phyloP scores from a whole-genome alignment of 2,797 vertebrate species.

The Rhincodon typus region DNA sequence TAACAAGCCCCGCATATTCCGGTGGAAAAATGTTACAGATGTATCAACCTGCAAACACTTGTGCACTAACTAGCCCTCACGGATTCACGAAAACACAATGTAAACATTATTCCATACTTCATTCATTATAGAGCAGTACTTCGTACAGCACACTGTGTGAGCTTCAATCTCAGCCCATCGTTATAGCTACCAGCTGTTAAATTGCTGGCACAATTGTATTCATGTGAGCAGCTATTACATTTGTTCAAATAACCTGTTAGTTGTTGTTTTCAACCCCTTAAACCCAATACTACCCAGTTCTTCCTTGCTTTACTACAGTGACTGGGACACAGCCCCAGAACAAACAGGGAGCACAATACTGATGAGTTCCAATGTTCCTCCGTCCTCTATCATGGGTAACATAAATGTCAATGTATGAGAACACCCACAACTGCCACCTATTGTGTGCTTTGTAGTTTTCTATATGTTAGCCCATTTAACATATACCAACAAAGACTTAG shows the following conservation, averaged over 20 bases:
- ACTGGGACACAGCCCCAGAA: background rate
- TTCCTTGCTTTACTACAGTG: background rate
- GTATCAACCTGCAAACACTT: background rate
- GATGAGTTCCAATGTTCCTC: background rate
- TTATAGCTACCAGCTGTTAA: background rate
- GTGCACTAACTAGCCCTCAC: background rate
- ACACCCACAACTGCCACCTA: no score
- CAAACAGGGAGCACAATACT: background rate
- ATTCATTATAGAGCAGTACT: background rate
- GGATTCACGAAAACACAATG: background rate
- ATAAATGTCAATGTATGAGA: background rate
- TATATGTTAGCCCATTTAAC: no score
- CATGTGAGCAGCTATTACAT: background rate
- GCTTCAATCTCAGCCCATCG: background rate
- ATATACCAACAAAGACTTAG: no score
- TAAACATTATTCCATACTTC: background rate
- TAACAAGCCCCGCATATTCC: conserved; percentile 10
- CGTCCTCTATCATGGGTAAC: background rate
- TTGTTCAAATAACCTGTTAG: background rate
- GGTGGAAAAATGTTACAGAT: background rate
- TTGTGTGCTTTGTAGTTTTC: no score
- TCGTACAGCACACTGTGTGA: background rate
- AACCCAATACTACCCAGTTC: background rate
- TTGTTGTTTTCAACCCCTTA: background rate
- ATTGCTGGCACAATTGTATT: background rate